Evolutionary conservation across 2,797 vertebrate genomes (phyloP).

Genomic region (Parauchenoglanis punctatus): DNA sequence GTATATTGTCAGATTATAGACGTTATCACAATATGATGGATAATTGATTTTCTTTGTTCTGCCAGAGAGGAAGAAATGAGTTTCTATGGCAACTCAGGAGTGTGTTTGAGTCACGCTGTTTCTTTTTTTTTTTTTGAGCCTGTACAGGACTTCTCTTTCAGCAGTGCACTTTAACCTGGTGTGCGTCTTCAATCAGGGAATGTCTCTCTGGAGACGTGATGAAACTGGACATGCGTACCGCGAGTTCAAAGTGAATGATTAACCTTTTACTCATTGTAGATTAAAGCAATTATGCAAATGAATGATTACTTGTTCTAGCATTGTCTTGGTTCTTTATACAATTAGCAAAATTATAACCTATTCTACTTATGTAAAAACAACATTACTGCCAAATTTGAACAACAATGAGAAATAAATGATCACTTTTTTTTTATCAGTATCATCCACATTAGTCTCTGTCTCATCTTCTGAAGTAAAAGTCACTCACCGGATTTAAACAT

Average conservation of each 20-base stretch:
- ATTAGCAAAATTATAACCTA: not conserved
- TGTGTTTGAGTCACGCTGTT: not conserved
- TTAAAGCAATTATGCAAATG: conserved; percentile 43
- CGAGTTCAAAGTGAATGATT: conserved; percentile 26
- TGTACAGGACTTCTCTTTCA: not conserved
- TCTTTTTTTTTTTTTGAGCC: not conserved
- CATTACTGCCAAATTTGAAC: not conserved
- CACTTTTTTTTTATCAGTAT: not conserved
- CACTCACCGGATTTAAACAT: not conserved
- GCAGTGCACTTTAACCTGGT: not conserved
- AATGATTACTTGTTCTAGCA: conserved; percentile 26
- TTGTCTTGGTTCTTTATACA: not conserved
- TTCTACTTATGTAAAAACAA: not conserved
- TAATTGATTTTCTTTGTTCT: conserved; percentile 48
- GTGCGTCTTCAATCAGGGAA: not conserved
- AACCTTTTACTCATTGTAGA: conserved; percentile 44
- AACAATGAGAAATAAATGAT: not conserved
- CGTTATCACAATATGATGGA: conserved; percentile 43
- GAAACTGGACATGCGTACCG: conserved; percentile 17
- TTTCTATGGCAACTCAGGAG: conserved; percentile 41
- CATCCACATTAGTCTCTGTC: not conserved
- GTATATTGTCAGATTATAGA: conserved; percentile 40
- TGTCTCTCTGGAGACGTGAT: conserved; percentile 21
- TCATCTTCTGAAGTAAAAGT: not conserved
- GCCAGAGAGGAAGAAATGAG: conserved; percentile 20